These are phyloP conservation scores for Eremobia ochroleuca DNA, from an alignment of 2,888 invertebrate species.

Conservation along the genomic window DNA sequence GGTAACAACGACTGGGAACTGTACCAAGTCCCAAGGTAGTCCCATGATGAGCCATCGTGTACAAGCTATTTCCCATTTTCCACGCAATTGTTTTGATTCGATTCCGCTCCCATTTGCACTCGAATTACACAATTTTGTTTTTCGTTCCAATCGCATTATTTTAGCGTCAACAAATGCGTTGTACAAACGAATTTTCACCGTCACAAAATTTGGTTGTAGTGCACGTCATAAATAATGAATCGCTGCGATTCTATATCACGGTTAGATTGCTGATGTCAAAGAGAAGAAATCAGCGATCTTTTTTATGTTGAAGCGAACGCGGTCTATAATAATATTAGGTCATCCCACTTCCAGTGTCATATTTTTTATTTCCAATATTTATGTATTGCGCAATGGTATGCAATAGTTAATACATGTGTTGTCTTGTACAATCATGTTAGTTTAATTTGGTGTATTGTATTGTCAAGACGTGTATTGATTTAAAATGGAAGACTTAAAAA, in stretches of 20 bases:
- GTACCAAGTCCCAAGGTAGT: background rate
- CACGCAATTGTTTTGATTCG: conserved; percentile 22
- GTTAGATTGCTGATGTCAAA: conserved; percentile 41
- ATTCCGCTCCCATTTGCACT: conserved; percentile 8
- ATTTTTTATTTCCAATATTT: no score
- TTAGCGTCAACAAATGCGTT: conserved; percentile 41
- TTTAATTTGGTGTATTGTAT: no score
- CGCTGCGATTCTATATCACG: conserved; percentile 30
- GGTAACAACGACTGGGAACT: conserved; percentile 17
- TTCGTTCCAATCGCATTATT: conserved; percentile 41
- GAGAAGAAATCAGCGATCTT: conserved; percentile 40
- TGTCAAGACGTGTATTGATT: no score
- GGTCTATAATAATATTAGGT: no score
- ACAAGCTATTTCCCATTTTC: conserved; percentile 5
- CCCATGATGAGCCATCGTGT: background rate
- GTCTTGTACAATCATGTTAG: no score
- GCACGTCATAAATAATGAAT: conserved; percentile 66
- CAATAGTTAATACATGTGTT: no score
- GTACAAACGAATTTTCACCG: conserved; percentile 64
- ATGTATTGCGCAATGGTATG: no score
- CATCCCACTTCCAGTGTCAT: no score
- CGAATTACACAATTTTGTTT: conserved; percentile 32
- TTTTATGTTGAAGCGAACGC: conserved; percentile 22
- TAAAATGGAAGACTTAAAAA: no score
- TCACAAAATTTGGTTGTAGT: conserved; percentile 68